A percentile compares a stretch with the other conserved stretches of the same genome.
These are phyloP conservation scores for Brachirus orientalis DNA, from an alignment of 2,113 vertebrate genomes.

Conservation along the genomic window DNA sequence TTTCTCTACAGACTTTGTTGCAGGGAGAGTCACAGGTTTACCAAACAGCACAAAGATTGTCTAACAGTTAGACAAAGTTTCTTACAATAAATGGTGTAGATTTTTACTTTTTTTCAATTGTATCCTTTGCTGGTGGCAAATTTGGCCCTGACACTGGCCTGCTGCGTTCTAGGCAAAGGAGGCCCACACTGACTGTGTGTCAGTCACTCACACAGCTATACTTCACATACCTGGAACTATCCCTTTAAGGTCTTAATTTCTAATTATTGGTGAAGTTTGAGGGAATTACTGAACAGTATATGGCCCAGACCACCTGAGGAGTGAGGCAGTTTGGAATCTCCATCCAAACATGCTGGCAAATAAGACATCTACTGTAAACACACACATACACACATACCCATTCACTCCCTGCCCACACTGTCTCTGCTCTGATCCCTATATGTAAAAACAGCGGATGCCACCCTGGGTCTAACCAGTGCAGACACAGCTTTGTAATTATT, in stretches of 20 bases:
- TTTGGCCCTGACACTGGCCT: too few relatives aligned
- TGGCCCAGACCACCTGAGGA: background rate
- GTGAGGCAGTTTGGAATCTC: background rate
- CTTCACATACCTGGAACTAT: too few relatives aligned
- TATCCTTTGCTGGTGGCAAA: too few relatives aligned
- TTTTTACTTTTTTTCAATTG: too few relatives aligned
- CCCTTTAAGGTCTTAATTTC: background rate
- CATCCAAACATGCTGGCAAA: background rate
- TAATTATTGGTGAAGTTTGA: background rate
- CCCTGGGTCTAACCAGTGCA: slow-evolving; percentile 36
- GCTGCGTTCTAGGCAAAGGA: too few relatives aligned
- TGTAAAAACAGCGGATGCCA: slow-evolving; percentile 47
- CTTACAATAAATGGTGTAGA: too few relatives aligned
- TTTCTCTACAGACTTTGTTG: too few relatives aligned
- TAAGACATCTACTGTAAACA: background rate
- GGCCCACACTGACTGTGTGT: too few relatives aligned
- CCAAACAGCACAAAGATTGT: too few relatives aligned
- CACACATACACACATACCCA: slow-evolving; percentile 20
- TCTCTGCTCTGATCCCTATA: slow-evolving; percentile 31
- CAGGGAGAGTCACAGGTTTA: too few relatives aligned
- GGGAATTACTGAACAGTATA: background rate
- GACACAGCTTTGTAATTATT: slow-evolving; percentile 57
- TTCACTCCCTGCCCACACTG: slow-evolving; percentile 13
- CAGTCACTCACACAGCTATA: too few relatives aligned
- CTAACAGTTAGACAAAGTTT: too few relatives aligned